Evolutionary conservation across 1,140 invertebrate species (phyloP).

Genomic region (Tetramorium parvispinum): DNA sequence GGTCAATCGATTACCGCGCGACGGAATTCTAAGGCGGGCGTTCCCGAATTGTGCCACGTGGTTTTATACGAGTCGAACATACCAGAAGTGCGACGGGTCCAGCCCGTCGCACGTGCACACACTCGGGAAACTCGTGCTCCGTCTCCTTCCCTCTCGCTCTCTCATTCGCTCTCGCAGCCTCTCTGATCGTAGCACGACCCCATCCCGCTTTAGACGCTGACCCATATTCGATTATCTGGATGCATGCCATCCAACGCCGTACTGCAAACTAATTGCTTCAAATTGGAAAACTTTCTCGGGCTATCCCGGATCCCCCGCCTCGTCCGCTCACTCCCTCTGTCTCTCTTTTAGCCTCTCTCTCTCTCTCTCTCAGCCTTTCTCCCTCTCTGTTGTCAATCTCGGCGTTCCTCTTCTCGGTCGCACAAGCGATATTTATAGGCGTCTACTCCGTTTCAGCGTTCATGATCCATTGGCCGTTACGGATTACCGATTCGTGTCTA

Average conservation of each 20-base stretch:
- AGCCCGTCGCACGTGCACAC: constrained; percentile 52
- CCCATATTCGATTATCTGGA: constrained; percentile 78
- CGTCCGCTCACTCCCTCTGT: not conserved
- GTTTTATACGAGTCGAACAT: constrained; percentile 60
- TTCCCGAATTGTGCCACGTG: constrained; percentile 40
- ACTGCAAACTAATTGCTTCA: constrained; percentile 77
- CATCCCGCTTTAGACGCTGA: constrained; percentile 70
- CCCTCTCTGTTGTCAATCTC: constrained; percentile 61
- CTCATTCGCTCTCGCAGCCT: not conserved
- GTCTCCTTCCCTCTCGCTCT: not conserved
- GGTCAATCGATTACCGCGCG: constrained; percentile 64
- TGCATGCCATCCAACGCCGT: constrained; percentile 72
- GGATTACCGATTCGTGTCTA: constrained; percentile 19
- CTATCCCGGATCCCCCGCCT: constrained; percentile 38
- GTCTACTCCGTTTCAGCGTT: constrained; percentile 26
- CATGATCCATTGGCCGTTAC: constrained; percentile 36
- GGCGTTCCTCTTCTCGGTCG: not conserved
- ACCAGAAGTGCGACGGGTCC: constrained; percentile 42
- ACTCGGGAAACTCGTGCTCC: constrained; percentile 30
- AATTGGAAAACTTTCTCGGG: constrained; percentile 78
- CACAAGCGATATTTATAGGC: constrained; percentile 53
- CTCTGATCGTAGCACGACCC: constrained; percentile 60
- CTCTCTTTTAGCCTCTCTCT: not conserved
- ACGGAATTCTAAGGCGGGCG: constrained; percentile 31
- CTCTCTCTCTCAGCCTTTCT: not conserved